These are phyloP conservation scores for Parus major DNA, from an alignment of 2,113 vertebrate genomes.

Conservation along the genomic window DNA sequence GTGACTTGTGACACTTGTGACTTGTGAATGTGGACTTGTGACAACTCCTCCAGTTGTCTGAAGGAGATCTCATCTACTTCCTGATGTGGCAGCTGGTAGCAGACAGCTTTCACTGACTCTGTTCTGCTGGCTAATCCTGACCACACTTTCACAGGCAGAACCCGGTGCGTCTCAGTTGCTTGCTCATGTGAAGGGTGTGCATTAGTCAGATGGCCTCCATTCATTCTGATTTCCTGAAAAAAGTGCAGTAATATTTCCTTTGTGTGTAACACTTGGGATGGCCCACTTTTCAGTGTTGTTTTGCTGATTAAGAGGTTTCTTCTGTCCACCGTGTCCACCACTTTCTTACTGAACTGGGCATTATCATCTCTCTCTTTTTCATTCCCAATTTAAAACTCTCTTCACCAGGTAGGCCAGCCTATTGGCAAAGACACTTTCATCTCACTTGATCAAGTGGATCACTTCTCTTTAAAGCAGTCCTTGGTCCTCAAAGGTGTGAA, in stretches of 20 bases:
- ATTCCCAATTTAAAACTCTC: background rate
- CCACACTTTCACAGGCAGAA: background rate
- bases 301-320: background rate
- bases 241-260: background rate
- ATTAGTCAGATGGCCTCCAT: background rate
- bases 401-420: background rate
- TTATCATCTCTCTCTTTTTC: background rate
- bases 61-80: background rate
- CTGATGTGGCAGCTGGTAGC: background rate
- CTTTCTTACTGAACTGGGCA: background rate
- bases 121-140: background rate
- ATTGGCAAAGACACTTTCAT: background rate
- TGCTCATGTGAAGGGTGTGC: fast-evolving
- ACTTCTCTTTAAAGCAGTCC: background rate
- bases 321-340: background rate
- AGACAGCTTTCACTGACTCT: background rate
- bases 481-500: background rate
- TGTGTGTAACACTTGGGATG: background rate
- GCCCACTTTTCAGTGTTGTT: background rate
- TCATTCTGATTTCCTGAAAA: background rate
- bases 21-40: background rate
- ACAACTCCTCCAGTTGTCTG: background rate
- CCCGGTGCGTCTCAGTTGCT: background rate
- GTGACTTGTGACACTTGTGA: too few relatives aligned
- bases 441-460: background rate